These are phyloP conservation scores for Chlorops oryzae DNA, from an alignment of 1,140 invertebrate species.

Conservation along the genomic window DNA sequence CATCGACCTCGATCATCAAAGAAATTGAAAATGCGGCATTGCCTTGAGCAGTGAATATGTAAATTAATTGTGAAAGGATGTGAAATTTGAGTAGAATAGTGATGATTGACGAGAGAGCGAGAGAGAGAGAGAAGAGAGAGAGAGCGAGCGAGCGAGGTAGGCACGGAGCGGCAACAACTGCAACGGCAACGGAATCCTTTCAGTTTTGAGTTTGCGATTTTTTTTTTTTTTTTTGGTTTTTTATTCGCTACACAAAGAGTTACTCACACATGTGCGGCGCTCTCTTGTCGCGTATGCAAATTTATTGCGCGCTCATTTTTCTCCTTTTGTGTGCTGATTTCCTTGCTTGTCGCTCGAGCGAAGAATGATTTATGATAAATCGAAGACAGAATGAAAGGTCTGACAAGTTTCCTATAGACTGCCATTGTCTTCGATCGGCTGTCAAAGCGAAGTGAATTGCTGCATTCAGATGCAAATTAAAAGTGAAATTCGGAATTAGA, in stretches of 20 bases:
- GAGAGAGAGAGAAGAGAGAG: no score
- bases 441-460: conserved; percentile 2
- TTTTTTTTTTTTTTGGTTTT: no score
- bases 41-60: conserved; percentile 11
- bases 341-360: background rate
- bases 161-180: no score
- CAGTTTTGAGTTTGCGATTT: conserved; percentile 1
- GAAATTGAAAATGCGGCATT: conserved; percentile 31
- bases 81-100: conserved; percentile 17
- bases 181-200: no score
- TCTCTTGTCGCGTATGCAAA: no score
- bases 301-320: conserved; percentile 1
- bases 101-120: no score
- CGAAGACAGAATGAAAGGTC: conserved; percentile 7
- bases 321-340: background rate
- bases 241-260: no score
- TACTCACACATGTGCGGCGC: no score
- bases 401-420: conserved; percentile 9
- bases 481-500: conserved; percentile 11
- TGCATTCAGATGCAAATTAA: no score
- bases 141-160: no score
- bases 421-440: background rate
- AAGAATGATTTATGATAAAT: conserved; percentile 4
- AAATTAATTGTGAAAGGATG: conserved; percentile 14
- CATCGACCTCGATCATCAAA: conserved; percentile 33